phyloP scores from a whole-genome alignment of 2,113 vertebrate genomes.

The Cygnus buccinator region DNA sequence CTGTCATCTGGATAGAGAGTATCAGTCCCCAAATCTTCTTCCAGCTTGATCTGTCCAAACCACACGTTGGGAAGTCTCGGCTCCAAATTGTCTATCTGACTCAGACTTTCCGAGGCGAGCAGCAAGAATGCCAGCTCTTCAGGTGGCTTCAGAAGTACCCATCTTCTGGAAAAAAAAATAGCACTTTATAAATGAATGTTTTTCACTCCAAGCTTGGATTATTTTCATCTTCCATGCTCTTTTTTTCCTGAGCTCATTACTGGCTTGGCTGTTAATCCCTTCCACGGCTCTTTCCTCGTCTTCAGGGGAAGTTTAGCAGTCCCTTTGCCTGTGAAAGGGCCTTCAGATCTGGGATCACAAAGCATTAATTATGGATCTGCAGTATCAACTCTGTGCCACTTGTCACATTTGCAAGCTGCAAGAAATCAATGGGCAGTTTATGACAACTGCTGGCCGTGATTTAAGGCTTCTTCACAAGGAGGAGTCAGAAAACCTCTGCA shows the following conservation, averaged over 20 bases:
- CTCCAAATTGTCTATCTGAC: not conserved
- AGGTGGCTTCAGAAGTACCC: not conserved
- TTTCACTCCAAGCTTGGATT: constrained; percentile 26
- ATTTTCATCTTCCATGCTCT: not conserved
- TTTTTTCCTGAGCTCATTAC: constrained; percentile 53
- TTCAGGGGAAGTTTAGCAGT: constrained; percentile 58
- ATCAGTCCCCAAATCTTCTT: not conserved
- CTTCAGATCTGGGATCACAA: constrained; percentile 68
- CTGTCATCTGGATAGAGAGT: not conserved
- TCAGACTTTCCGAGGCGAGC: not conserved
- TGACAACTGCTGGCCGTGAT: not conserved
- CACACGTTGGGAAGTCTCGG: not conserved
- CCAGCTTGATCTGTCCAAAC: not conserved
- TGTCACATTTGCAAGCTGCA: not conserved
- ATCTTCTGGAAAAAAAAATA: not conserved
- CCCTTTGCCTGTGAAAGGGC: constrained; percentile 43
- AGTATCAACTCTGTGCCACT: constrained; percentile 53
- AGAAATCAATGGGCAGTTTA: constrained; percentile 51
- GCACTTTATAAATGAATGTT: constrained; percentile 24
- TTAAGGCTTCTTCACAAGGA: constrained; percentile 8
- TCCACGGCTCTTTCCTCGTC: constrained; percentile 36
- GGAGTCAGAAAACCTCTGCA: not conserved
- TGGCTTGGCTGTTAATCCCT: constrained; percentile 57
- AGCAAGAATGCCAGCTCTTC: not conserved
- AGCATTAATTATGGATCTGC: constrained; percentile 66